A percentile compares a stretch with the other conserved stretches of the same genome.
Evolutionary conservation across 1,140 invertebrate genomes (phyloP).

Genomic region (Lucilia cuprina): DNA sequence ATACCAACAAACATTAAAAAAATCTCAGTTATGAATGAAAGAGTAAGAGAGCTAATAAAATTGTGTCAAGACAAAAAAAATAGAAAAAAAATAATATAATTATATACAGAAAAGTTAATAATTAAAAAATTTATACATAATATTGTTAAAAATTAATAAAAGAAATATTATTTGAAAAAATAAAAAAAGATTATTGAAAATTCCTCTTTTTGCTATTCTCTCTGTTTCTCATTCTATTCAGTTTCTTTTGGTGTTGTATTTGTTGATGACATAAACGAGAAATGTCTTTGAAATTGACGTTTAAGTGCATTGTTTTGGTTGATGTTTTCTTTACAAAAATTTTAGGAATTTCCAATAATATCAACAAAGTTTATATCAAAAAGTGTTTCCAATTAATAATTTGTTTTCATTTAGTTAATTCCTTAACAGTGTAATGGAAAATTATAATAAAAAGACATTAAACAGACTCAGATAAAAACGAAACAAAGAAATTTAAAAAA

Average conservation of each 20-base stretch:
- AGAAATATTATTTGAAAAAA: neutral
- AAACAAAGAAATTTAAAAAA: neutral
- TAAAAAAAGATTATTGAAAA: neutral
- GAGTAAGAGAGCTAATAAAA: constrained; percentile 13
- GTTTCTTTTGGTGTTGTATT: neutral
- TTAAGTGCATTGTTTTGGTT: constrained; percentile 32
- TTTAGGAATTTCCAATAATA: constrained; percentile 22
- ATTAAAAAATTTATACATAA: neutral
- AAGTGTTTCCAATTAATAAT: neutral
- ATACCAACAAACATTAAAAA: constrained; percentile 13
- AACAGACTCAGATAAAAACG: neutral
- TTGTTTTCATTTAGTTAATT: neutral
- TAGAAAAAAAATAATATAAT: neutral
- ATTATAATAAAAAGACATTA: neutral
- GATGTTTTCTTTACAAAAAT: constrained; percentile 23
- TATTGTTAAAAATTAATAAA: neutral
- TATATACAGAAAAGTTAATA: neutral
- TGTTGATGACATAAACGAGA: constrained; percentile 32
- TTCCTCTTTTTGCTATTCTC: neutral
- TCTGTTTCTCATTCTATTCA: neutral
- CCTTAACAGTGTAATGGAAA: neutral
- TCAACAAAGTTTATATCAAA: neutral
- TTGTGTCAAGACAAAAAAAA: constrained; percentile 22
- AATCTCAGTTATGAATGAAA: constrained; percentile 35
- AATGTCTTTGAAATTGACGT: constrained; percentile 28